These are phyloP conservation scores for Gallinago paraguaiae DNA, from an alignment of 2,113 vertebrate species.

Conservation along the genomic window DNA sequence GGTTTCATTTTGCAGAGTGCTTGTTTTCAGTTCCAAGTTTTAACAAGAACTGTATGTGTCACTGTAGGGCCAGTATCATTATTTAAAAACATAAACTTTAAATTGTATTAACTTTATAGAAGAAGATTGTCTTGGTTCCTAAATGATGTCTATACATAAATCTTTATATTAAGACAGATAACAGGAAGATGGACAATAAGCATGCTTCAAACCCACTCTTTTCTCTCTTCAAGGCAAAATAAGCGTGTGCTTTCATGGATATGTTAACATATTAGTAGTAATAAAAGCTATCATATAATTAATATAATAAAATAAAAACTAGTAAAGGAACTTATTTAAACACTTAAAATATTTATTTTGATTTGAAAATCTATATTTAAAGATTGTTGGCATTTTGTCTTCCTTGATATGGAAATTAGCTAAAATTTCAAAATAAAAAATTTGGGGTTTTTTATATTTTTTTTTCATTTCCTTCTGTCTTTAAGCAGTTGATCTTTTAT, in stretches of 20 bases:
- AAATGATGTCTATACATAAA: not conserved
- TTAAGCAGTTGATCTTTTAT: not conserved
- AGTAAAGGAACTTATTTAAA: not conserved
- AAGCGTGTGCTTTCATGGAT: not conserved
- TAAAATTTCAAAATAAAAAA: not conserved
- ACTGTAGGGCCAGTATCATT: not conserved
- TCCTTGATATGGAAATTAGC: not conserved
- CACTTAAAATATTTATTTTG: not conserved
- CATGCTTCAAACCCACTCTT: not conserved
- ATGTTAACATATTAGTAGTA: not conserved
- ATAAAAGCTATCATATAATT: not conserved
- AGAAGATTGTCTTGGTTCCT: not conserved
- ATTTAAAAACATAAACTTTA: not conserved
- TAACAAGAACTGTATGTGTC: not conserved
- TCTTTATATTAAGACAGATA: not conserved
- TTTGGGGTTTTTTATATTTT: accelerated
- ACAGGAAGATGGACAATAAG: not conserved
- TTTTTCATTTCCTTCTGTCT: not conserved
- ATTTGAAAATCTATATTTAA: not conserved
- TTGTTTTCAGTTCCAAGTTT: constrained; percentile 6
- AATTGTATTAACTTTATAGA: not conserved
- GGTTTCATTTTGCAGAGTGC: constrained; percentile 11
- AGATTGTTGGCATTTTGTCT: not conserved
- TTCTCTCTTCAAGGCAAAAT: not conserved
- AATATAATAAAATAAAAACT: not conserved